Conservation (phyloP, 2,113 vertebrate genomes). For the Excalfactoria chinensis region DNA sequence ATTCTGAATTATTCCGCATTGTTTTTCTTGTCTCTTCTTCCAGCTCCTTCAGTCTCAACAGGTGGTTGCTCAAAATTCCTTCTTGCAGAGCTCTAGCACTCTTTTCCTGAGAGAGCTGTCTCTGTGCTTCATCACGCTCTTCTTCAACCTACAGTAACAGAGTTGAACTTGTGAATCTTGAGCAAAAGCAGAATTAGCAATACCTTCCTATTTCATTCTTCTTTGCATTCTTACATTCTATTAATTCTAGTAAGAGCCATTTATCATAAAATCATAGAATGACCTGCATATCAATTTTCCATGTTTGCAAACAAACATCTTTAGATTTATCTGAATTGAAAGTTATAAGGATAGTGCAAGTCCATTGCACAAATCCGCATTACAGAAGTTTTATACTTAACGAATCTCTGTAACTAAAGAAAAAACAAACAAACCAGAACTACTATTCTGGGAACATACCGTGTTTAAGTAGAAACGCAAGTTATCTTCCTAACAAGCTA, state of each 20-base stretch:
- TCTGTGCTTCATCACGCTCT: too few species aligned
- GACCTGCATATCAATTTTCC: not conserved
- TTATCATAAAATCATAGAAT: too few species aligned
- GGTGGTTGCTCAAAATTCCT: too few species aligned
- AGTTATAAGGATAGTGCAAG: not conserved
- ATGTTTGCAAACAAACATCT: not conserved
- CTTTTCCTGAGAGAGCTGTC: too few species aligned
- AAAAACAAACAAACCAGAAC: not conserved
- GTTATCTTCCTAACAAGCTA: too few species aligned
- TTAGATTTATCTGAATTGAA: not conserved
- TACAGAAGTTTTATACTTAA: not conserved
- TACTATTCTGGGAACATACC: not conserved
- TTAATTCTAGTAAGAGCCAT: too few species aligned
- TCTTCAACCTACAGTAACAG: too few species aligned
- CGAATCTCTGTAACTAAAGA: not conserved
- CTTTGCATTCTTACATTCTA: not conserved
- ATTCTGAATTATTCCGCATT: too few species aligned
- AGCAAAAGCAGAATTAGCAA: not conserved
- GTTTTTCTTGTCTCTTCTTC: too few species aligned
- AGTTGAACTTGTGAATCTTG: too few species aligned
- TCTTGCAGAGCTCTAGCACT: too few species aligned
- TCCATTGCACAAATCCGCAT: not conserved
- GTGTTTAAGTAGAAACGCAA: not conserved
- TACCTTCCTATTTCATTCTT: not conserved
- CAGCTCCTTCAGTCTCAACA: too few species aligned